phyloP scores from a whole-genome alignment of 2,113 vertebrate genomes.

The Engystomops pustulosus region DNA sequence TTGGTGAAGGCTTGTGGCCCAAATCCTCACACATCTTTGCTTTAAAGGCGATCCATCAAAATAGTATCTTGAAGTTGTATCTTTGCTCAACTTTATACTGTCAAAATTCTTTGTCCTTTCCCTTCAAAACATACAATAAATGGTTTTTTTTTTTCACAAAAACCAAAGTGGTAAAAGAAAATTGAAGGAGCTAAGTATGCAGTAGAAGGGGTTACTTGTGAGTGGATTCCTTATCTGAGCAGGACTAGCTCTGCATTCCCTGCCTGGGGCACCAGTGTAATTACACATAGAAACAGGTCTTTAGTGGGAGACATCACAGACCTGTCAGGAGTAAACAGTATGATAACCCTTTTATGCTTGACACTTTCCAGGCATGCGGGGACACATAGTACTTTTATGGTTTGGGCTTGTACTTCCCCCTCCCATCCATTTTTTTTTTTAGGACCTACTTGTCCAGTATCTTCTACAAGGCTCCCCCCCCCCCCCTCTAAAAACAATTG shows the following conservation, averaged over 20 bases:
- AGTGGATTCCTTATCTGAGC: conserved; percentile 48
- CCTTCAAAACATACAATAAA: too few relatives aligned
- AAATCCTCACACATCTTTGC: too few relatives aligned
- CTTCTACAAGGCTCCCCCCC: not conserved
- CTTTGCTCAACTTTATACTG: too few relatives aligned
- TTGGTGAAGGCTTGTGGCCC: too few relatives aligned
- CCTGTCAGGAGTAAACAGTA: conserved; percentile 50
- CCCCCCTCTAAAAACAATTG: too few relatives aligned
- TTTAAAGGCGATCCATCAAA: too few relatives aligned
- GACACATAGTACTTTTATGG: conserved; percentile 44
- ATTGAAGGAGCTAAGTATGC: too few relatives aligned
- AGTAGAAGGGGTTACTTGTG: conserved; percentile 42
- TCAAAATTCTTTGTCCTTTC: too few relatives aligned
- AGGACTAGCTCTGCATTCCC: conserved; percentile 24
- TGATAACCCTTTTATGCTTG: conserved; percentile 38
- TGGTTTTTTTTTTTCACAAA: too few relatives aligned
- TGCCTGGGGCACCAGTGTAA: conserved; percentile 56
- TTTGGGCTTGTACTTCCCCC: not conserved
- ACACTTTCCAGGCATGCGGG: conserved; percentile 54
- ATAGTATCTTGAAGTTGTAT: too few relatives aligned
- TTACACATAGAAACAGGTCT: conserved; percentile 59
- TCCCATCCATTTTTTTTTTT: not conserved
- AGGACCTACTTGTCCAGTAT: not conserved
- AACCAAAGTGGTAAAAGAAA: not conserved
- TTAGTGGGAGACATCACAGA: conserved; percentile 58